Evolutionary conservation across 1,140 invertebrate species (phyloP), one percentile per base, ranked within the genome.

Genomic region (Temnothorax curvispinosus): DNA sequence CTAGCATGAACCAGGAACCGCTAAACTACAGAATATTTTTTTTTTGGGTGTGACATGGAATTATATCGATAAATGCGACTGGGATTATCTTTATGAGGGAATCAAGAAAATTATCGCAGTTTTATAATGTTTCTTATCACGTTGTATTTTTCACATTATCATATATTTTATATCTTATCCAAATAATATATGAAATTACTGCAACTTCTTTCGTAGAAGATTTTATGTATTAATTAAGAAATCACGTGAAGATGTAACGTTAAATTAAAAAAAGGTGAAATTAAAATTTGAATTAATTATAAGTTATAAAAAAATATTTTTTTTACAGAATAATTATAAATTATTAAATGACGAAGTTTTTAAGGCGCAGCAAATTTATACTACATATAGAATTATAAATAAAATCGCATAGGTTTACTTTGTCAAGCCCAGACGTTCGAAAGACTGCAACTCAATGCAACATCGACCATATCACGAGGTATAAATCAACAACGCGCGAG

Each of bases 401-500:
- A 27, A 27, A 27, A 27, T 1, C 27, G 27, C 27, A 1, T 27
- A 27, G 27, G 27, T 27, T 27, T 41, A 6, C 44, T 47, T 47
- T 47, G 0, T 47, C 44, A 9, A 47, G 1, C 44, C 11, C 44
- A 11, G 3, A 11, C 44, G 44, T 13, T 8, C 44, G 44, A 47
- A 47, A 11, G 44, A 47, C 3, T 11, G 11, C 9, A 47, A 11
- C 11, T 47, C 44, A 11, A n/a, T 3, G 27, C 41, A n/a, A 32
- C 35, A 21, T 44, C 21, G 74, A 47, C 21, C 44, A 32, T 7
- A 62, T 60, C 41, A 47, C 38, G 15, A 7, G 27, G 15, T 44
- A 77, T 77, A 62, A 64, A 64, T 44, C 41, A n/a, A 77, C 15
- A 47, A 32, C 52, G 52, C 71, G 18, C 56, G 56, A 76, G 35